These are phyloP conservation scores for Empidonax alnorum DNA, from an alignment of 2,113 vertebrate genomes.

Conservation along the genomic window DNA sequence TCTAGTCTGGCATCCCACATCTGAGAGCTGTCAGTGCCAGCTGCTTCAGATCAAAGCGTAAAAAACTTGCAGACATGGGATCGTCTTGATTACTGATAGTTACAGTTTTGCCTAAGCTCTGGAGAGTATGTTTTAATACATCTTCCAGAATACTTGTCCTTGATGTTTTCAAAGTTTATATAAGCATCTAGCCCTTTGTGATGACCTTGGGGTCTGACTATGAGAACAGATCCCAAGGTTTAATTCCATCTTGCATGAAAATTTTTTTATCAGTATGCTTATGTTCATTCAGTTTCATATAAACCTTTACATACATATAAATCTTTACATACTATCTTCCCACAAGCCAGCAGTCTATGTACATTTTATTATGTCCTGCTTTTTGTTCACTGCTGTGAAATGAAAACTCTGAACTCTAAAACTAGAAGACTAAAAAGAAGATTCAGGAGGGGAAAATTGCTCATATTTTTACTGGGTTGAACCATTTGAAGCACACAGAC, in stretches of 20 bases:
- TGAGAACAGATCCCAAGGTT: not conserved
- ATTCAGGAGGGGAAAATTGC: not conserved
- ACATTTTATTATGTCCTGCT: not conserved
- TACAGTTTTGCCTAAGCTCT: not conserved
- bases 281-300: not conserved
- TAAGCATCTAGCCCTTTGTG: not conserved
- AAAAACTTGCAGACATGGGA: not conserved
- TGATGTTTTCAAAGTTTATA: not conserved
- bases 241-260: not conserved
- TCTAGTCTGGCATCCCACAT: not conserved
- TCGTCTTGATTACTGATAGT: not conserved
- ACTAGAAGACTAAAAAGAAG: not conserved
- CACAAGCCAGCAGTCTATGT: not conserved
- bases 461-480: not conserved
- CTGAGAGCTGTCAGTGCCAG: constrained; percentile 7
- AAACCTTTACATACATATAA: not conserved
- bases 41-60: not conserved
- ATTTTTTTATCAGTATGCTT: not conserved
- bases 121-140: not conserved
- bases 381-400: not conserved
- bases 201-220: not conserved
- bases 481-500: not conserved
- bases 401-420: not conserved
- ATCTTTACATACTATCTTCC: not conserved
- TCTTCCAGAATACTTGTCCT: constrained; percentile 16